Evolutionary conservation across 1,140 invertebrate genomes (phyloP).

Genomic region (Cyphomyrmex costatus): DNA sequence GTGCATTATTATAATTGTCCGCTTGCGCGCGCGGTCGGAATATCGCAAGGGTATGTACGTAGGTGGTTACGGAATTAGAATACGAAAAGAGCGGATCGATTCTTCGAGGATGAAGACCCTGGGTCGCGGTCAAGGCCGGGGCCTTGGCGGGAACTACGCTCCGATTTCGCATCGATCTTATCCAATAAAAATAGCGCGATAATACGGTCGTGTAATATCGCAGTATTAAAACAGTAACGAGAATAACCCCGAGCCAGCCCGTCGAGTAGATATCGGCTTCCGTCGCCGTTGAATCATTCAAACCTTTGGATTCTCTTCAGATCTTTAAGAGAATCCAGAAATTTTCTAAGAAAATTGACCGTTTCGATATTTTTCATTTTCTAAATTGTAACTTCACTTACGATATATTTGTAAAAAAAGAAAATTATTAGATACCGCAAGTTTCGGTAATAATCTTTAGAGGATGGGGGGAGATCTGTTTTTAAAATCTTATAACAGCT

Average conservation of each 20-base stretch:
- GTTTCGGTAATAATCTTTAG: not conserved
- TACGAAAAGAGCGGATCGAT: constrained; percentile 79
- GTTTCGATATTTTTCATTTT: not conserved
- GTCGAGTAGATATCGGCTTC: constrained; percentile 17
- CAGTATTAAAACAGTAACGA: constrained; percentile 41
- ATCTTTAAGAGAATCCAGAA: not conserved
- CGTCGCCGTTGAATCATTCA: constrained; percentile 33
- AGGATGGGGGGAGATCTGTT: too few species aligned
- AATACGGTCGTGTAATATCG: constrained; percentile 28
- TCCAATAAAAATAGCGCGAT: constrained; percentile 62
- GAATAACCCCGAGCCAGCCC: not conserved
- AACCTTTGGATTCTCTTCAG: not conserved
- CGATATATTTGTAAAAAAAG: not conserved
- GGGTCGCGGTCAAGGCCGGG: constrained; percentile 83
- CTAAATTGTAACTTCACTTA: not conserved
- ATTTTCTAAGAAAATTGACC: not conserved
- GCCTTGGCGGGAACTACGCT: constrained; percentile 65
- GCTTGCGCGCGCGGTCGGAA: constrained; percentile 11
- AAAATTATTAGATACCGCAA: not conserved
- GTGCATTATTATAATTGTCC: constrained; percentile 69
- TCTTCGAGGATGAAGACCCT: constrained; percentile 79
- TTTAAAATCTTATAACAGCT: too few species aligned
- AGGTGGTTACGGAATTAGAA: constrained; percentile 72
- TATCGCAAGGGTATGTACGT: constrained; percentile 45
- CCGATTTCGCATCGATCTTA: constrained; percentile 68